Base-by-base conservation (phyloP, 2,113 vertebrate genomes). In the Bujurquina vittata region DNA sequence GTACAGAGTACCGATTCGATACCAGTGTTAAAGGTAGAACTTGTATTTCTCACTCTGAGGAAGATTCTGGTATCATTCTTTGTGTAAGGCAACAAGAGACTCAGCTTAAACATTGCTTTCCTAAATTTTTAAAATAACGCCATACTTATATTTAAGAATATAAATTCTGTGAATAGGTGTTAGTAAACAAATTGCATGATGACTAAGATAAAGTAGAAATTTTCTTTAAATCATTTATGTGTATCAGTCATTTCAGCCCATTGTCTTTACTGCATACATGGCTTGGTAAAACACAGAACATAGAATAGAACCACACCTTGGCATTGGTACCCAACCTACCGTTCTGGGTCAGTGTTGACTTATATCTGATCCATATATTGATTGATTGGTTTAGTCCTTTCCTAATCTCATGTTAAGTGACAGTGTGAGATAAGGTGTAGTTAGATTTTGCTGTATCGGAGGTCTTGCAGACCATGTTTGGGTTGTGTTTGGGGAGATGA, bases 1-100 rank as follows among this genome's bases (percentile, higher is more conserved):
- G 11, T 69, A 29, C 23, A 2, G 23, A 69, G 15, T 67, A 67
- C 40, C 1, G 63, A 49, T 67, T 46, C 8, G 22, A 17, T 18
- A 65, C 17, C 35, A 43, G 2, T 46, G 43, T 43, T 43, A 46
- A 67, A 46, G 43, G 4, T 26, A 46, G 46, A 46, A 46, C 43
- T 26, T 0, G 0, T 46, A 46, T 67, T 46, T 22, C 23, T 67
- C 10, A 10, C 43, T 46, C 4, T 46, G 63, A 46, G 23, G 8
- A 17, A 46, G 40, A 10, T 67, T 4, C 37, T 46, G 22, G 40
- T 26, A 17, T 67, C 0, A 15, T 67, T 67, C 14, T 67, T 3
- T 43, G 37, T 46, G 23, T 67, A 67, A 46, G 62, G 37, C 14
- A 46, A 46, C 23, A 3, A 2, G n/a, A 26, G 0, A 7, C 4